Conservation (phyloP, 2,888 invertebrate species). For the Dyspetes luteomarginatus region DNA sequence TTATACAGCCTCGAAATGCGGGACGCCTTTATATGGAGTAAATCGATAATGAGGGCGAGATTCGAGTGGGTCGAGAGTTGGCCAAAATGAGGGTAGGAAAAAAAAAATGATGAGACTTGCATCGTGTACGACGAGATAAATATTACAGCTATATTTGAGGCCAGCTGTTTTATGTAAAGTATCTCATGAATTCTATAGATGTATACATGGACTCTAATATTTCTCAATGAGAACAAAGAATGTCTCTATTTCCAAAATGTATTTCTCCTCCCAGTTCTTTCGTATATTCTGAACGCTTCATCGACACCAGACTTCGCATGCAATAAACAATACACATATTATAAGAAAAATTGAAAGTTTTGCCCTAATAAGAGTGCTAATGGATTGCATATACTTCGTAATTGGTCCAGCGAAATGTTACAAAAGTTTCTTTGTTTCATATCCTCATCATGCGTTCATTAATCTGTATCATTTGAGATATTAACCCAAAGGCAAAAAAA, state of each 20-base stretch:
- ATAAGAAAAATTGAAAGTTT: slow-evolving; percentile 16
- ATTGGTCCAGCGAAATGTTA: slow-evolving; percentile 20
- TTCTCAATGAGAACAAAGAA: slow-evolving; percentile 32
- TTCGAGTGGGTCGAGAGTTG: slow-evolving; percentile 56
- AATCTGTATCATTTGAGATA: not conserved
- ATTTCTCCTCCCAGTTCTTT: not conserved
- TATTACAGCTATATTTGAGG: not conserved
- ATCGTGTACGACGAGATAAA: not conserved
- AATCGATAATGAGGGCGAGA: slow-evolving; percentile 66
- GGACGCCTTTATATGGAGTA: slow-evolving; percentile 63
- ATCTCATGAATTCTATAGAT: not conserved
- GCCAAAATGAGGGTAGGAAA: slow-evolving; percentile 6
- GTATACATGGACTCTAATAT: not conserved
- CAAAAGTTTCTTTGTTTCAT: slow-evolving; percentile 51
- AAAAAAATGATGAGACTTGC: not conserved
- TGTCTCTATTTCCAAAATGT: slow-evolving; percentile 26
- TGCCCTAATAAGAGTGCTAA: slow-evolving; percentile 47
- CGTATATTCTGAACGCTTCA: not conserved
- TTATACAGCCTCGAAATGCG: slow-evolving; percentile 62
- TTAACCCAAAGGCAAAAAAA: too few species aligned
- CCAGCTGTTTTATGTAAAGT: slow-evolving; percentile 14
- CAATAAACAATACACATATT: slow-evolving; percentile 19
- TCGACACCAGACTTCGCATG: not conserved
- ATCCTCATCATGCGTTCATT: not conserved
- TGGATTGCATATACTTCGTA: slow-evolving; percentile 34